Base-by-base conservation (phyloP, 2,113 vertebrate species). In the Chamaetylas fuelleborni region DNA sequence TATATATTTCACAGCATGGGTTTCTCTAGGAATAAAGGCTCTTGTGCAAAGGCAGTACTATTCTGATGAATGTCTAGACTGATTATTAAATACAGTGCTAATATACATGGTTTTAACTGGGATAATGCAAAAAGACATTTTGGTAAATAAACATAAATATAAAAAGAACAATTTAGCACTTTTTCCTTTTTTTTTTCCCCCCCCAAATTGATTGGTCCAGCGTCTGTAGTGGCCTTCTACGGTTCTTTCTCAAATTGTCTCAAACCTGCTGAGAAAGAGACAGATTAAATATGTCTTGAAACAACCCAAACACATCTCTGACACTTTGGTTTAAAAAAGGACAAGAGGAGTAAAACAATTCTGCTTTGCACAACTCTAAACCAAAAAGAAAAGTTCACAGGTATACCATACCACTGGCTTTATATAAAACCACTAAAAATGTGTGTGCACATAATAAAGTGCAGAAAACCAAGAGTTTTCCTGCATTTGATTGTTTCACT, bases 1-100 rank as follows among this genome's bases (percentile, higher is more conserved):
- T 97, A 60, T 95, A 94, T 97, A 98, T 98, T 99, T 99, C 98
- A 99, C 99, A 99, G 99, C 98, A 98, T 98, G 98, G 97, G 95
- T 98, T 98, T 97, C 97, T 98, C 97, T 97, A 97, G 96, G 97
- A 98, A 97, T 92, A 97, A 95, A 98, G 97, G 97, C 95, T 98
- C 97, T 97, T 97, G 98, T 99, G 98, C 98, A 98, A 99, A 98
- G 98, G 98, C 97, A 97, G 96, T 97, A 98, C 98, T 98, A 97
- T 97, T 96, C 97, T 93, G 98, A 97, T 97, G 98, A 98, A 97
- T 97, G 96, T 96, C 97, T 97, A 98, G 97, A 96, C 95, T 98
- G 98, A 97, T 97, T 98, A 98, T 98, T 98, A 97, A 98, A 98
- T 98, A 99, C 98, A 98, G 98, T 98, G 98, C 98, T 98, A 97